Percentiles rank a stretch among this genome's conserved stretches.
These are phyloP conservation scores for Psettodes erumei DNA, from an alignment of 2,113 vertebrate genomes.

Conservation along the genomic window DNA sequence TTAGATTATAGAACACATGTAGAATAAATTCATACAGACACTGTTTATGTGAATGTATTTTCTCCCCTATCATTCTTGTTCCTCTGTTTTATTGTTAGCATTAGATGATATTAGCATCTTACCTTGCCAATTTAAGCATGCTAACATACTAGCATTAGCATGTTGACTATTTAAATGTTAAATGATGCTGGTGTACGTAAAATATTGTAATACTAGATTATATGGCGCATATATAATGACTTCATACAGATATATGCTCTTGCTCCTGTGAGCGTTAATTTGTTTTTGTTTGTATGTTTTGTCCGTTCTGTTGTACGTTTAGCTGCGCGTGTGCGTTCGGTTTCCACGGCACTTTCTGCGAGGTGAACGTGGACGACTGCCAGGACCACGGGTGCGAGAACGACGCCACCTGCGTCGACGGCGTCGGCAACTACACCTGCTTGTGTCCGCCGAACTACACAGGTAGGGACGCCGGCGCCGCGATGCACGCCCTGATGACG, in stretches of 20 bases:
- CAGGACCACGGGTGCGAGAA: conserved; percentile 89
- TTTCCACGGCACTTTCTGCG: conserved; percentile 89
- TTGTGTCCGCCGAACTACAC: conserved; percentile 85
- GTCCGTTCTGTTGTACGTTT: accelerated
- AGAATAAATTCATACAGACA: no score
- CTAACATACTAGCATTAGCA: not conserved
- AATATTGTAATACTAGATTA: no score
- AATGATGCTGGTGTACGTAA: no score
- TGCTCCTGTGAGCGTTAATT: not conserved
- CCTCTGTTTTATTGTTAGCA: no score
- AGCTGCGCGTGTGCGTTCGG: conserved; percentile 89
- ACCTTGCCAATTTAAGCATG: no score
- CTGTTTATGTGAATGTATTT: no score
- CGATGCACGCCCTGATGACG: no score
- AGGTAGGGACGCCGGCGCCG: conserved; percentile 78
- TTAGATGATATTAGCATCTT: no score
- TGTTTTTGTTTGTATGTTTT: not conserved
- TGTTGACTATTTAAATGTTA: no score
- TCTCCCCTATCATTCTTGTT: no score
- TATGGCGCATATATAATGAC: not conserved
- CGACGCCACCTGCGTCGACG: conserved; percentile 87
- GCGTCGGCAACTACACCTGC: conserved; percentile 90
- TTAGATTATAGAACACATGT: no score
- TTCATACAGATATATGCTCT: not conserved
- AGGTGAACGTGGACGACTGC: conserved; percentile 85